Evolutionary conservation across 1,140 invertebrate species (phyloP).

Genomic region (Acromyrmex charruanus): DNA sequence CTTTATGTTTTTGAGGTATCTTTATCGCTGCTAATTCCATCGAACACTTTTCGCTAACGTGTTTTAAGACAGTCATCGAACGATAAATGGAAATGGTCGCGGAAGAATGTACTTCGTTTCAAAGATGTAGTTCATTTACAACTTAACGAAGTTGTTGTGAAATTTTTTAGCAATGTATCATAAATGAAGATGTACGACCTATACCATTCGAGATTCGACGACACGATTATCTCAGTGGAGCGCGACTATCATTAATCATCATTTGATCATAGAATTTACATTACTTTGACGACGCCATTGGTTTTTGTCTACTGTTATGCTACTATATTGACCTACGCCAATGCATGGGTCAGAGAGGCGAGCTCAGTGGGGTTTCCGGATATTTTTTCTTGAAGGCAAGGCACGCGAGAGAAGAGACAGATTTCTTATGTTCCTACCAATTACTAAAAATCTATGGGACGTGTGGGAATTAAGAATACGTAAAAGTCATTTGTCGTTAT

Average conservation of each 20-base stretch:
- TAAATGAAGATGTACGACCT: slow-evolving; percentile 75
- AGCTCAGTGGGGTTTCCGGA: slow-evolving; percentile 22
- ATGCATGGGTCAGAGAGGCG: slow-evolving; percentile 19
- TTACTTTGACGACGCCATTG: slow-evolving; percentile 53
- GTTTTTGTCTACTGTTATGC: slow-evolving; percentile 21
- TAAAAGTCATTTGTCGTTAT: slow-evolving; percentile 34
- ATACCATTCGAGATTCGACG: slow-evolving; percentile 77
- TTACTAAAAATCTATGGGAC: slow-evolving; percentile 65
- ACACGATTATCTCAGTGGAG: slow-evolving; percentile 78
- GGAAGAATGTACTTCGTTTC: neutral
- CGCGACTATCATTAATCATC: slow-evolving; percentile 83
- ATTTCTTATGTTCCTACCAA: slow-evolving; percentile 49
- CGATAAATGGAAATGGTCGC: slow-evolving; percentile 42
- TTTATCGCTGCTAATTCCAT: slow-evolving; percentile 38
- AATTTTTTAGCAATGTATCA: slow-evolving; percentile 52
- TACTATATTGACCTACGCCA: slow-evolving; percentile 41
- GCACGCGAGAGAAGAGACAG: slow-evolving; percentile 32
- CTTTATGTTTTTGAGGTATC: slow-evolving; percentile 19
- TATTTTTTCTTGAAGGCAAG: slow-evolving; percentile 12
- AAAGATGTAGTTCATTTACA: slow-evolving; percentile 54
- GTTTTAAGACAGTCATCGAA: slow-evolving; percentile 60
- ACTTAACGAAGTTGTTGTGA: slow-evolving; percentile 24
- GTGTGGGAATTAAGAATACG: slow-evolving; percentile 39
- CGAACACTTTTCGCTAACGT: slow-evolving; percentile 25
- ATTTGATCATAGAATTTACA: slow-evolving; percentile 48